phyloP scores from a whole-genome alignment of 2,888 invertebrate species.

The Acanthacorydalis orientalis region DNA sequence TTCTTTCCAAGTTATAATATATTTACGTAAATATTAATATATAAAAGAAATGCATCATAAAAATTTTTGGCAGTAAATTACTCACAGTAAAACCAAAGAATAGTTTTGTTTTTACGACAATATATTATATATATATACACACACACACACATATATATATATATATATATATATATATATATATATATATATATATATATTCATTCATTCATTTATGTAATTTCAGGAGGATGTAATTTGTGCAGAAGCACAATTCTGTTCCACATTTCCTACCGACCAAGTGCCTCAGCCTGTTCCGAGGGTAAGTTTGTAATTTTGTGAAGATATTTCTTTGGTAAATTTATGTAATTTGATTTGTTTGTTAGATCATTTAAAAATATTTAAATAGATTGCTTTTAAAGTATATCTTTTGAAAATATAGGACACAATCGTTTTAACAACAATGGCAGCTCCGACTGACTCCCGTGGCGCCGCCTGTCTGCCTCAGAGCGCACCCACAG shows the following conservation, averaged over 20 bases:
- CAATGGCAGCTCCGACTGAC: conserved; percentile 19
- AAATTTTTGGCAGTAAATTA: no score
- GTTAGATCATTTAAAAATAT: no score
- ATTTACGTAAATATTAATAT: no score
- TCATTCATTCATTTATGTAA: neutral
- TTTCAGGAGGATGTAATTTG: conserved; percentile 10
- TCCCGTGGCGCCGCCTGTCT: conserved; percentile 13
- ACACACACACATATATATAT: no score
- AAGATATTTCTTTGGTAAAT: no score
- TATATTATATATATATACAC: no score
- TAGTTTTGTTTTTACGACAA: no score
- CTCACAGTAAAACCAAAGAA: no score
- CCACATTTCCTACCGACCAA: conserved; percentile 32
- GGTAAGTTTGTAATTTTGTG: conserved; percentile 11
- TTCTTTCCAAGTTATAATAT: no score
- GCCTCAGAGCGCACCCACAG: conserved; percentile 17
- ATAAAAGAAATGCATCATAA: no score
- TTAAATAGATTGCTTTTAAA: no score
- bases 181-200: conserved; percentile 1
- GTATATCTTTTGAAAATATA: neutral
- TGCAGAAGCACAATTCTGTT: conserved; percentile 6
- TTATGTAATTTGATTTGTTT: no score
- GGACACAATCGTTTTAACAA: conserved; percentile 12
- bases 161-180: neutral
- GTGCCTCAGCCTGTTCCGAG: conserved; percentile 32